A percentile compares a stretch with the other conserved stretches of the same genome.
phyloP scores from a whole-genome alignment of 2,113 vertebrate species.

The Struthidea cinerea region DNA sequence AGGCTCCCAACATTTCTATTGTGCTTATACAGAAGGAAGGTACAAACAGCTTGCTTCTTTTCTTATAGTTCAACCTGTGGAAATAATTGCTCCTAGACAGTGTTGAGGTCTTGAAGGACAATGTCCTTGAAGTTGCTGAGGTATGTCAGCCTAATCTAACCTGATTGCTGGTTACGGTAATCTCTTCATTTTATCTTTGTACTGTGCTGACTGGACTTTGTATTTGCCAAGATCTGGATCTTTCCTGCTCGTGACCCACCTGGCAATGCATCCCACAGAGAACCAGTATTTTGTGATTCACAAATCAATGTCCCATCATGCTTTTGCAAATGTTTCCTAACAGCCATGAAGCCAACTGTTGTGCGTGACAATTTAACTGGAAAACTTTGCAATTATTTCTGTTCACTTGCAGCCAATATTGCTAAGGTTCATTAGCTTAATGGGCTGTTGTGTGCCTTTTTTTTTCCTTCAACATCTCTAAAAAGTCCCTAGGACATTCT shows the following conservation, averaged over 20 bases:
- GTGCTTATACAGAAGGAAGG: neutral
- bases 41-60: neutral
- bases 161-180: neutral
- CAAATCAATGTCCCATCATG: neutral
- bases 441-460: neutral
- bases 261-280: neutral
- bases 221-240: neutral
- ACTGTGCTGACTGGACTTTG: neutral
- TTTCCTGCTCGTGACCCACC: neutral
- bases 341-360: neutral
- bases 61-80: neutral
- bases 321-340: neutral
- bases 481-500: neutral
- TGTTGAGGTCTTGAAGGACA: neutral
- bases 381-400: conserved; percentile 37
- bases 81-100: neutral
- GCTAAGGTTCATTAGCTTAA: conserved; percentile 23
- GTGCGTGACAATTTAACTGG: conserved; percentile 1
- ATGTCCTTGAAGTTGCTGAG: neutral
- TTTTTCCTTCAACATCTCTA: neutral
- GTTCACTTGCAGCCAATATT: neutral
- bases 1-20: neutral
- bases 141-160: neutral
- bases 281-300: neutral
- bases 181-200: neutral